A percentile compares a stretch with the other conserved stretches of the same genome.
Conservation (phyloP, 2,797 vertebrate species). For the Xenentodon cancila region DNA sequence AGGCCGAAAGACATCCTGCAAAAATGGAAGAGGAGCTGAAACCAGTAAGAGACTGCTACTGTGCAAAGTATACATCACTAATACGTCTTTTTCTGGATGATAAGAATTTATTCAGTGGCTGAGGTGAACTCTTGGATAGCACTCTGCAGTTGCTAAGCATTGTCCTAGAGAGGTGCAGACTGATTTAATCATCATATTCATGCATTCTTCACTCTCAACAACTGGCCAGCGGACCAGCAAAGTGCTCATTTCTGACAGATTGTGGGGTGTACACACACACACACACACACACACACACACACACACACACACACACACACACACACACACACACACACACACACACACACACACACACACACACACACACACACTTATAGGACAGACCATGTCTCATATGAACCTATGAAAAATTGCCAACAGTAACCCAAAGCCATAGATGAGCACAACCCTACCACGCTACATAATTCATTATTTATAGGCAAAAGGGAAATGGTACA, state of each 20-base stretch:
- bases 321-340: slow-evolving; percentile 19
- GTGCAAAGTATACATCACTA: neutral
- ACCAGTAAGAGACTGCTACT: slow-evolving; percentile 14
- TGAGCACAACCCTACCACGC: slow-evolving; percentile 17
- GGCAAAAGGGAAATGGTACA: neutral
- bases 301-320: slow-evolving; percentile 19
- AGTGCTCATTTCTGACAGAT: slow-evolving; percentile 60
- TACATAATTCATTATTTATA: slow-evolving; percentile 7
- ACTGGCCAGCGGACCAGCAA: slow-evolving; percentile 63
- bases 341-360: slow-evolving; percentile 23
- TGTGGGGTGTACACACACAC: slow-evolving; percentile 24
- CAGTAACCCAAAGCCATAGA: slow-evolving; percentile 29
- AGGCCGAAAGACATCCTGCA: slow-evolving; percentile 55
- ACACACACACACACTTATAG: slow-evolving; percentile 41
- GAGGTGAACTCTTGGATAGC: slow-evolving; percentile 16
- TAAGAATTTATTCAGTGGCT: slow-evolving; percentile 40
- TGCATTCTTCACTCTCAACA: slow-evolving; percentile 48
- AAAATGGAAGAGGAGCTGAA: slow-evolving; percentile 20
- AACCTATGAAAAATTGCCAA: slow-evolving; percentile 27
- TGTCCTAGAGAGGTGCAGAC: slow-evolving; percentile 49
- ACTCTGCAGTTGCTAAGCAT: slow-evolving; percentile 68
- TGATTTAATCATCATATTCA: slow-evolving; percentile 66
- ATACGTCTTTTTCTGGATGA: slow-evolving; percentile 21
- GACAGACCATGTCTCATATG: slow-evolving; percentile 11
- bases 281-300: slow-evolving; percentile 14